These are phyloP conservation scores for Sander lucioperca DNA, from an alignment of 2,113 vertebrate genomes.

Conservation along the genomic window DNA sequence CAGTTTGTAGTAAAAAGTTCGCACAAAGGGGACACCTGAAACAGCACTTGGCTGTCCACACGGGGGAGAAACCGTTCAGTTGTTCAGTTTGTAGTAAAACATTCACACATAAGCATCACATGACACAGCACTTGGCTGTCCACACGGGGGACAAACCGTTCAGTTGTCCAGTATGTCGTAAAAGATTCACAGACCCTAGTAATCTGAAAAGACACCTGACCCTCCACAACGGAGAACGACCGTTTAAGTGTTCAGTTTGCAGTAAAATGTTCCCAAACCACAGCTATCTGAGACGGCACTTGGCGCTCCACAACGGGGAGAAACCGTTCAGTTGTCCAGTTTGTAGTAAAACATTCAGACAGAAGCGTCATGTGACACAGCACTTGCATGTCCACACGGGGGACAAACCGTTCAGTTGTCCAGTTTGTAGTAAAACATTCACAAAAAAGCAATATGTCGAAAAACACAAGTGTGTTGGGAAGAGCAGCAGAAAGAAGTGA, in stretches of 20 bases:
- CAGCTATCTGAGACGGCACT: not conserved
- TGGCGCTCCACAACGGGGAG: not conserved
- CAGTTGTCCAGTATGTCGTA: not conserved
- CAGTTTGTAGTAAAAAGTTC: not conserved
- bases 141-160: too few species aligned
- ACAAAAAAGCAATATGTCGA: too few species aligned
- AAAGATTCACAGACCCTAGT: not conserved
- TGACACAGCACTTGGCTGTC: too few species aligned
- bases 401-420: not conserved
- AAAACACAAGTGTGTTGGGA: too few species aligned
- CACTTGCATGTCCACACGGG: not conserved
- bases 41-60: not conserved
- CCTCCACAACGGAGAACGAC: not conserved
- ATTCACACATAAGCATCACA: too few species aligned
- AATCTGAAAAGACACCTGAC: not conserved
- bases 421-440: not conserved
- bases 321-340: not conserved
- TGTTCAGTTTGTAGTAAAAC: too few species aligned
- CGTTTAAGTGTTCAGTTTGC: not conserved
- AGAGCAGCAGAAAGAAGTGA: too few species aligned
- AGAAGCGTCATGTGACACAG: not conserved
- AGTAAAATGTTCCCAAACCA: not conserved
- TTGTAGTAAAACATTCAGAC: not conserved
- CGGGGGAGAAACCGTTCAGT: too few species aligned
- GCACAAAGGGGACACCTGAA: not conserved